Evolutionary conservation across 2,888 invertebrate genomes (phyloP).

Genomic region (Drosophila picticornis): DNA sequence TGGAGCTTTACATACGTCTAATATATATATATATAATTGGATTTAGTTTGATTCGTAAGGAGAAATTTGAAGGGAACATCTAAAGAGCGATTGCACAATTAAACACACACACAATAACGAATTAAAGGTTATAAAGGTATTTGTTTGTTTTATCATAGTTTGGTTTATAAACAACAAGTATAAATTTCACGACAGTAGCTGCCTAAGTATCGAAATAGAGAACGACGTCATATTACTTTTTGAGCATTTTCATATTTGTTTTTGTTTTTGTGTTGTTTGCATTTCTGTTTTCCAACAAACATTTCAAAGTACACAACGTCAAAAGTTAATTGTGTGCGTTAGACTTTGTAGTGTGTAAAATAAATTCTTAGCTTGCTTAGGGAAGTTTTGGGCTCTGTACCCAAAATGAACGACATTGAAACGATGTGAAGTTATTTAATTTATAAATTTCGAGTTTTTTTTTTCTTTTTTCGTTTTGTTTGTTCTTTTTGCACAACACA

Average conservation of each 20-base stretch:
- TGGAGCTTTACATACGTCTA: constrained; percentile 15
- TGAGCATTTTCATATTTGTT: constrained; percentile 62
- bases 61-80: constrained; percentile 66
- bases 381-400: constrained; percentile 65
- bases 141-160: constrained; percentile 53
- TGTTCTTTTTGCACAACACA: constrained; percentile 71
- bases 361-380: constrained; percentile 75
- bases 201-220: constrained; percentile 72
- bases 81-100: constrained; percentile 76
- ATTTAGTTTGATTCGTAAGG: constrained; percentile 20
- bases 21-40: constrained; percentile 18
- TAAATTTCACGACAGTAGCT: constrained; percentile 72
- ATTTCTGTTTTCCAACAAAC: constrained; percentile 30
- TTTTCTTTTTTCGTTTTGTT: constrained; percentile 18
- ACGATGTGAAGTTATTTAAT: constrained; percentile 63
- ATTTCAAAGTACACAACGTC: constrained; percentile 69
- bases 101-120: constrained; percentile 69
- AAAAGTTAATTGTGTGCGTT: constrained; percentile 55
- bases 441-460: constrained; percentile 35
- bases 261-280: constrained; percentile 1
- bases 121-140: constrained; percentile 49
- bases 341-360: constrained; percentile 64
- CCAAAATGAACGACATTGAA: constrained; percentile 74
- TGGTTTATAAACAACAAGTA: constrained; percentile 69
- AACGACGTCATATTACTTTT: constrained; percentile 52